A percentile compares a stretch with the other conserved stretches of the same genome.
Evolutionary conservation across 92 coral and sea anemone species (phyloP).

Genomic region (Chrysogorgia sp.): DNA sequence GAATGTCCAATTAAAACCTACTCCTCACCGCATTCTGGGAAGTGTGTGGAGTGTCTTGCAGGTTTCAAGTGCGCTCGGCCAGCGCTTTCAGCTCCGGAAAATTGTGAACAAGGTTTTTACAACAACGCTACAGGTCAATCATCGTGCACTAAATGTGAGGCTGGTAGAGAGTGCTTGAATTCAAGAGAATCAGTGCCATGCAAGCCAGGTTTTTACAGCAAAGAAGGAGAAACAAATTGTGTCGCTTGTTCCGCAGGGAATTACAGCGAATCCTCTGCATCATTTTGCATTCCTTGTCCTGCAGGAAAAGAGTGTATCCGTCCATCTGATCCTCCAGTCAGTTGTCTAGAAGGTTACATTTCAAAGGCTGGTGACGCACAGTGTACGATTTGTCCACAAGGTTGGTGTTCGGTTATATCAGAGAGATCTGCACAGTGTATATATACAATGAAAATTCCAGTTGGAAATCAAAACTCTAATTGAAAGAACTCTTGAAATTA

Average conservation of each 20-base stretch:
- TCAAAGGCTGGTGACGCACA: conserved; percentile 73
- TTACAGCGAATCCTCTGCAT: conserved; percentile 76
- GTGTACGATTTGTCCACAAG: conserved; percentile 75
- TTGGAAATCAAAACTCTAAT: too few relatives aligned
- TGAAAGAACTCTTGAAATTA: too few relatives aligned
- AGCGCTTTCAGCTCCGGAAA: conserved; percentile 78
- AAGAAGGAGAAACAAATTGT: conserved; percentile 82
- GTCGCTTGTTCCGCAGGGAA: conserved; percentile 68
- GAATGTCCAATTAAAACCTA: conserved; percentile 70
- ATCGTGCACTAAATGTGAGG: conserved; percentile 81
- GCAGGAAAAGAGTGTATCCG: conserved; percentile 90
- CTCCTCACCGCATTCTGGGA: conserved; percentile 61
- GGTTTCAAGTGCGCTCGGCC: conserved; percentile 76
- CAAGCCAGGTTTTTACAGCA: conserved; percentile 84
- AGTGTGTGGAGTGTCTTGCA: conserved; percentile 72
- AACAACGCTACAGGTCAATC: conserved; percentile 76
- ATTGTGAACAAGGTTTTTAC: conserved; percentile 83
- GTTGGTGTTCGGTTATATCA: conserved; percentile 53
- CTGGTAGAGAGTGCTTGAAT: conserved; percentile 80
- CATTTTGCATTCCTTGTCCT: conserved; percentile 84
- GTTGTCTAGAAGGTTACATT: conserved; percentile 80
- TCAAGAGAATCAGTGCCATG: conserved; percentile 78
- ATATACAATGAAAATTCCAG: too few relatives aligned
- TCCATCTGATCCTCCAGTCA: conserved; percentile 78
- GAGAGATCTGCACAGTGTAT: too few relatives aligned